These are phyloP conservation scores for Tenualosa thibaudeaui DNA, from an alignment of 2,797 vertebrate species.

Conservation along the genomic window DNA sequence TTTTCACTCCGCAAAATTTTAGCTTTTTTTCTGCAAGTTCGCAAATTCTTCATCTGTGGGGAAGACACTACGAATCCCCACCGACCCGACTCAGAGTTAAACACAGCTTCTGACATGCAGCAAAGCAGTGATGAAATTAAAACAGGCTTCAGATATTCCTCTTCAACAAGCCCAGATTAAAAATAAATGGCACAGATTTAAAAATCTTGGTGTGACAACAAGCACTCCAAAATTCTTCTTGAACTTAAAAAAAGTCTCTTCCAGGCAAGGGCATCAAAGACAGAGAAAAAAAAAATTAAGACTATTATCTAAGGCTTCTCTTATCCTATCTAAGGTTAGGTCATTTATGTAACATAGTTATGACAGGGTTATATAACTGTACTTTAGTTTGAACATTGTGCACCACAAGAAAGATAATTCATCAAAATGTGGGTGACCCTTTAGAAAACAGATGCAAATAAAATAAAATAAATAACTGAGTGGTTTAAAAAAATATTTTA, in stretches of 20 bases:
- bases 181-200: conserved; percentile 66
- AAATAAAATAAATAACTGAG: not conserved
- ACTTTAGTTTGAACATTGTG: not conserved
- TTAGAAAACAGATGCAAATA: not conserved
- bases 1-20: not conserved
- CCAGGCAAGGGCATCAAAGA: conserved; percentile 63
- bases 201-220: conserved; percentile 66
- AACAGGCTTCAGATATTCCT: conserved; percentile 54
- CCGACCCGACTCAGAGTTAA: conserved; percentile 63
- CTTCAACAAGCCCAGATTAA: conserved; percentile 66
- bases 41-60: conserved; percentile 67
- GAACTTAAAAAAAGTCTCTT: conserved; percentile 65
- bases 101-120: conserved; percentile 65
- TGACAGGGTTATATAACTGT: conserved; percentile 42
- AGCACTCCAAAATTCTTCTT: conserved; percentile 66
- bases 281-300: conserved; percentile 55
- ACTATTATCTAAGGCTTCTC: conserved; percentile 69
- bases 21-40: conserved; percentile 65
- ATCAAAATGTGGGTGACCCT: not conserved
- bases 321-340: conserved; percentile 63
- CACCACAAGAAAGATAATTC: not conserved
- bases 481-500: not conserved
- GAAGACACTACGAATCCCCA: conserved; percentile 70
- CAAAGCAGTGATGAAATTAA: conserved; percentile 63
- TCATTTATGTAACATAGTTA: conserved; percentile 63